Evolutionary conservation across 2,797 vertebrate genomes (phyloP).

Genomic region (Ptychobarbus kaznakovi): DNA sequence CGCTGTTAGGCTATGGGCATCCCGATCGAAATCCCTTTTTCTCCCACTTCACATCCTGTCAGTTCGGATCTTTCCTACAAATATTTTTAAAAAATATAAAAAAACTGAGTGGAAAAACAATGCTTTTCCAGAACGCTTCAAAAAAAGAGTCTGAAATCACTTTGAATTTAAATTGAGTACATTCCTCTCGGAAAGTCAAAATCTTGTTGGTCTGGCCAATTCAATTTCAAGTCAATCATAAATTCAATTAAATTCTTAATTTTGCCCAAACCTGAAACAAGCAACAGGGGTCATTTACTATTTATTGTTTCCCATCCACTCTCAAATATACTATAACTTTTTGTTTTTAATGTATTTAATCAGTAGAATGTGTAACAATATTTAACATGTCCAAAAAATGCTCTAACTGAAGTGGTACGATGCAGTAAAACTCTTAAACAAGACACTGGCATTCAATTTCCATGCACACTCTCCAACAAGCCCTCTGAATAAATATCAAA

Average conservation of each 20-base stretch:
- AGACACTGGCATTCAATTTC: conserved; percentile 19
- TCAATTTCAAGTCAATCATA: not conserved
- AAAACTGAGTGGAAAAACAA: too few relatives aligned
- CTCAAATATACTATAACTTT: not conserved
- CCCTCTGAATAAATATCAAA: conserved; percentile 46
- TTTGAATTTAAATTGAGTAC: not conserved
- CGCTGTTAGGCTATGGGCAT: too few relatives aligned
- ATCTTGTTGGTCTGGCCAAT: not conserved
- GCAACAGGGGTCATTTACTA: not conserved
- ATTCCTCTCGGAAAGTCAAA: not conserved
- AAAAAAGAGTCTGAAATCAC: too few relatives aligned
- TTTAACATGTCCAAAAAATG: not conserved
- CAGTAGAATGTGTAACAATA: not conserved
- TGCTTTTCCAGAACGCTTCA: too few relatives aligned
- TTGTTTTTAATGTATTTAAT: not conserved
- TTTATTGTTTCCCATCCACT: not conserved
- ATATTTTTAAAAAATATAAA: too few relatives aligned
- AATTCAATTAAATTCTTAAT: not conserved
- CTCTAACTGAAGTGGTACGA: not conserved
- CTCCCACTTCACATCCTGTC: too few relatives aligned
- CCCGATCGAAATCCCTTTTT: too few relatives aligned
- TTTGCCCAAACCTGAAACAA: not conserved
- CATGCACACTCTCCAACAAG: conserved; percentile 34
- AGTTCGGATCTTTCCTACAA: too few relatives aligned
- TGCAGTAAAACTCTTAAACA: conserved; percentile 22